Conservation (phyloP, 2,888 invertebrate species). For the Eupeodes luniger region DNA sequence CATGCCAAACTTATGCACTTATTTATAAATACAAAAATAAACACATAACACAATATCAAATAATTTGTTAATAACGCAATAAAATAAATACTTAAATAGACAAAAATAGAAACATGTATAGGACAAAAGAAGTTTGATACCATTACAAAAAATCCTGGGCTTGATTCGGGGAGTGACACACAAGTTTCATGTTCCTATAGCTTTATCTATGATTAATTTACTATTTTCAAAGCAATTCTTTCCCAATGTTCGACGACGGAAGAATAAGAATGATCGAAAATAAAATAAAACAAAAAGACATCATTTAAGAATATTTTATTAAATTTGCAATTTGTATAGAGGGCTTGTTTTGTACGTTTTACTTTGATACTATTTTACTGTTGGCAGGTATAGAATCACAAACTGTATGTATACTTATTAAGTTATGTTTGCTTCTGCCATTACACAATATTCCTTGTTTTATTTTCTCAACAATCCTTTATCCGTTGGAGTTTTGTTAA, state of each 20-base stretch:
- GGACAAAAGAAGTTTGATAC: too few relatives aligned
- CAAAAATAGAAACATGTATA: background rate
- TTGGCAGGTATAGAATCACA: conserved; percentile 55
- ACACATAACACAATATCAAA: too few relatives aligned
- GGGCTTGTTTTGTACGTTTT: conserved; percentile 68
- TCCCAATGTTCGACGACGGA: conserved; percentile 31
- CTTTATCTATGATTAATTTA: background rate
- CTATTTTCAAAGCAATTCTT: background rate
- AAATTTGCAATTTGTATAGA: conserved; percentile 65
- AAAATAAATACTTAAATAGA: too few relatives aligned
- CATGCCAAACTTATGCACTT: too few relatives aligned
- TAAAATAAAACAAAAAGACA: background rate
- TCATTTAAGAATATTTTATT: conserved; percentile 67
- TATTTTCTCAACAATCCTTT: conserved; percentile 47
- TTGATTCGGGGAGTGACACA: too few relatives aligned
- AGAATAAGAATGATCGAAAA: conserved; percentile 45
- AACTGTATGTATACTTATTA: background rate
- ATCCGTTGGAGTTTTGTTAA: conserved; percentile 46
- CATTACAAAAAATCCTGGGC: background rate
- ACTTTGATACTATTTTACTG: conserved; percentile 62
- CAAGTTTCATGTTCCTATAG: too few relatives aligned
- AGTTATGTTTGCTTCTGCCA: conserved; percentile 51
- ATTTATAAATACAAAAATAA: too few relatives aligned
- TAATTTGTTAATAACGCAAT: too few relatives aligned
- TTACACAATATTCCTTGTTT: conserved; percentile 63